Percentiles rank a stretch among this genome's conserved stretches.
These are phyloP conservation scores for Tetramorium parvispinum DNA, from an alignment of 1,140 invertebrate species.

Conservation along the genomic window DNA sequence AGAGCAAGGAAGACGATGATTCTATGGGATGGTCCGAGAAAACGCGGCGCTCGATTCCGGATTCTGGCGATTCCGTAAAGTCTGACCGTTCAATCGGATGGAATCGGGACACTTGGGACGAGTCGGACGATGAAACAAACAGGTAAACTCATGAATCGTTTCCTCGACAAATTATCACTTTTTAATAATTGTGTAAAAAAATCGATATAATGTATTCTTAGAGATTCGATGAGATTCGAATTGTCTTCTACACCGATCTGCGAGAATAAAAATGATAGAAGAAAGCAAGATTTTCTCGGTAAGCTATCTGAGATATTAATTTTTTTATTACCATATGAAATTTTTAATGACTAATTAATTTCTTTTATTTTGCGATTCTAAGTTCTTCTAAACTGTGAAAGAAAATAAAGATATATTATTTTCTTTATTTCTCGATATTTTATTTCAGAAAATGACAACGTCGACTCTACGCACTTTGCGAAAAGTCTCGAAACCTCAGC, in stretches of 20 bases:
- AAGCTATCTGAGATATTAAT: background rate
- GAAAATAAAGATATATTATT: background rate
- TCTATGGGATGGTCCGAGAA: background rate
- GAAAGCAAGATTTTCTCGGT: background rate
- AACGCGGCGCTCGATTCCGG: background rate
- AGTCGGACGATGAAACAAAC: slow-evolving; percentile 37
- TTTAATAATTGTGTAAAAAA: background rate
- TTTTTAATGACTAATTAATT: background rate
- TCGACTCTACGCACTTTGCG: background rate
- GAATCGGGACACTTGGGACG: slow-evolving; percentile 38
- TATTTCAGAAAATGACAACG: slow-evolving; percentile 27
- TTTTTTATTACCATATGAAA: background rate
- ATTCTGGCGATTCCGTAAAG: slow-evolving; percentile 21
- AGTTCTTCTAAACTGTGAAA: background rate
- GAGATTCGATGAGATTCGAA: slow-evolving; percentile 15
- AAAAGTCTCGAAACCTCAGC: background rate
- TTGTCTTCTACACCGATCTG: slow-evolving; percentile 1
- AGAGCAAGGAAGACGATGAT: background rate
- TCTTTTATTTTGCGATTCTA: background rate
- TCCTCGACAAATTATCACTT: background rate
- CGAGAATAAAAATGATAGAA: background rate
- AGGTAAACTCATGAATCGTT: background rate
- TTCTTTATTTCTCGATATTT: background rate
- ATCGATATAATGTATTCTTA: background rate
- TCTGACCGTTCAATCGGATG: slow-evolving; percentile 21